A percentile compares a stretch with the other conserved stretches of the same genome.
These are phyloP conservation scores for Steinernema carpocapsae DNA, from an alignment of 2,888 invertebrate species.

Conservation along the genomic window DNA sequence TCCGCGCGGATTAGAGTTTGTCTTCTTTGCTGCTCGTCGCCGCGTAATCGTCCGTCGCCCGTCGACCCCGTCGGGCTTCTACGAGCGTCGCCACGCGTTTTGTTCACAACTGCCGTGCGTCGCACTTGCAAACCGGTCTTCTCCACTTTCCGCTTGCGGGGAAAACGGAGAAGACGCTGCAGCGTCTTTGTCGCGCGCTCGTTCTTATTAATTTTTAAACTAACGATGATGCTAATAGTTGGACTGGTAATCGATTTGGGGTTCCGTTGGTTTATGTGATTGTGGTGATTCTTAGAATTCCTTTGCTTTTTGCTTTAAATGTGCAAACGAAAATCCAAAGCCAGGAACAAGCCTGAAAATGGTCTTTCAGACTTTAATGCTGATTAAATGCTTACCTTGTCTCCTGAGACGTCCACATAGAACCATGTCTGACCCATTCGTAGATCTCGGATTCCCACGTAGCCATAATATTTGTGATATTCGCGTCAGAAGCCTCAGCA, in stretches of 20 bases:
- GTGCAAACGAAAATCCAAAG: too few species aligned
- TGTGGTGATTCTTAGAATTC: too few species aligned
- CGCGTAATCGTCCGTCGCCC: background rate
- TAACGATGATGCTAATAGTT: slow-evolving; percentile 22
- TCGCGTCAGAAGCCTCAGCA: slow-evolving; percentile 39
- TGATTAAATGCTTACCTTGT: slow-evolving; percentile 36
- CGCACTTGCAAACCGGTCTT: slow-evolving; percentile 26
- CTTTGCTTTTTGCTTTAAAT: too few species aligned
- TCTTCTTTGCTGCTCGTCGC: background rate
- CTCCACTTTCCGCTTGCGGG: background rate
- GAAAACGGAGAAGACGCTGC: background rate
- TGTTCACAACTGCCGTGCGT: background rate
- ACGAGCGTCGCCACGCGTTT: background rate
- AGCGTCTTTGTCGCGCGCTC: background rate
- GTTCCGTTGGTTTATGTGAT: background rate
- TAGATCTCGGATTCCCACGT: slow-evolving; percentile 44
- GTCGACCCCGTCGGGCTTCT: slow-evolving; percentile 1
- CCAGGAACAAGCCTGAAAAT: too few species aligned
- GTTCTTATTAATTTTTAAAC: background rate
- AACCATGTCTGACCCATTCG: slow-evolving; percentile 38
- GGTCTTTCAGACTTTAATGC: too few species aligned
- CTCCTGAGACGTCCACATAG: slow-evolving; percentile 42
- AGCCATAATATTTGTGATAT: slow-evolving; percentile 38
- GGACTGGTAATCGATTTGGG: slow-evolving; percentile 5
- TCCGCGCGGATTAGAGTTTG: slow-evolving; percentile 23